phyloP scores from a whole-genome alignment of 2,888 invertebrate genomes.

The Boloria euphrosyne region DNA sequence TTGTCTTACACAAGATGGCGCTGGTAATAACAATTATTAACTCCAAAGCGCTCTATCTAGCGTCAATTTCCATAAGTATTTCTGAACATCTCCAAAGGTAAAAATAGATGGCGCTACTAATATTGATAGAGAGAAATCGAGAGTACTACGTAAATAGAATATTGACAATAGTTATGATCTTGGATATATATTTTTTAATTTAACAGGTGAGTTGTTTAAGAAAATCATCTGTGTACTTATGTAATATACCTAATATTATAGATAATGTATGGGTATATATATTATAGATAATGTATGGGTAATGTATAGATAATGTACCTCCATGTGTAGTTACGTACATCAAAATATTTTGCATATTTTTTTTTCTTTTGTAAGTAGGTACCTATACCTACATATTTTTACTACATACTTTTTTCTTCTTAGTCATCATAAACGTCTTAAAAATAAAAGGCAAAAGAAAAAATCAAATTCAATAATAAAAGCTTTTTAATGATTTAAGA shows the following conservation, averaged over 20 bases:
- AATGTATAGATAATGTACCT: too few species aligned
- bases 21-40: neutral
- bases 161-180: too few species aligned
- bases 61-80: neutral
- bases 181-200: too few species aligned
- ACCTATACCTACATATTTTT: too few species aligned
- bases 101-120: conserved; percentile 29
- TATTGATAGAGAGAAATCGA: conserved; percentile 7
- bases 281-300: too few species aligned
- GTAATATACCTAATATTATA: too few species aligned
- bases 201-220: too few species aligned
- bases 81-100: neutral
- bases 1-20: neutral
- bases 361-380: too few species aligned
- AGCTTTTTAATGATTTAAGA: conserved; percentile 22
- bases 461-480: neutral
- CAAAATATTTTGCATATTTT: too few species aligned
- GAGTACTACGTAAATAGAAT: neutral
- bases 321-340: too few species aligned
- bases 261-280: too few species aligned
- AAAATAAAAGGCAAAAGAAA: neutral
- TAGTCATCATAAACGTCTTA: neutral
- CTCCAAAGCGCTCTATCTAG: neutral
- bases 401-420: neutral
- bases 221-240: too few species aligned